Conservation (phyloP, 2,888 invertebrate species). For the Petrolisthes cinctipes region DNA sequence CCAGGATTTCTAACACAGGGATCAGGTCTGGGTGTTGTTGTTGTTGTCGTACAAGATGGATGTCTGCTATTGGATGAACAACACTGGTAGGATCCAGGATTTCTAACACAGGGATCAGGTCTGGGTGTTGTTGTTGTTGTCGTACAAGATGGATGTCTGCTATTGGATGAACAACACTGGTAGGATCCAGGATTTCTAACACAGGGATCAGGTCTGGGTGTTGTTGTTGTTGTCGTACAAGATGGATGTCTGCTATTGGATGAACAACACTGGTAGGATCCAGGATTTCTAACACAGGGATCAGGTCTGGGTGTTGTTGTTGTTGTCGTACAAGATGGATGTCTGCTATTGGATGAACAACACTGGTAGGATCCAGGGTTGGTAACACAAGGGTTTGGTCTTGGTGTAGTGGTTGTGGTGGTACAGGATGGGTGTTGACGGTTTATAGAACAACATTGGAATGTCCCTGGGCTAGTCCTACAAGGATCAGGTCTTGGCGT, state of each 20-base stretch:
- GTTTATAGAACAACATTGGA: slow-evolving; percentile 19
- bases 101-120: slow-evolving; percentile 20
- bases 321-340: background rate
- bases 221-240: slow-evolving; percentile 25
- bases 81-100: slow-evolving; percentile 21
- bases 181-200: slow-evolving; percentile 1
- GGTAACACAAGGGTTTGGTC: slow-evolving; percentile 35
- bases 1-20: no score
- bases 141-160: slow-evolving; percentile 30
- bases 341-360: no score
- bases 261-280: slow-evolving; percentile 35
- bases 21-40: background rate
- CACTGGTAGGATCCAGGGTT: background rate
- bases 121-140: slow-evolving; percentile 17
- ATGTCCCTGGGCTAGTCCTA: slow-evolving; percentile 22
- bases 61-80: slow-evolving; percentile 67
- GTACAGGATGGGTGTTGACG: slow-evolving; percentile 10
- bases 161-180: slow-evolving; percentile 23
- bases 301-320: slow-evolving; percentile 2
- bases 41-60: slow-evolving; percentile 68
- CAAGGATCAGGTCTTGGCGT: slow-evolving; percentile 55
- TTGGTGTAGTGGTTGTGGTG: slow-evolving; percentile 3
- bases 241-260: slow-evolving; percentile 20
- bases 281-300: slow-evolving; percentile 32
- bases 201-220: slow-evolving; percentile 18